These are phyloP conservation scores for Trididemnum clinides DNA, from an alignment of 23 tunicate genomes.

Conservation along the genomic window DNA sequence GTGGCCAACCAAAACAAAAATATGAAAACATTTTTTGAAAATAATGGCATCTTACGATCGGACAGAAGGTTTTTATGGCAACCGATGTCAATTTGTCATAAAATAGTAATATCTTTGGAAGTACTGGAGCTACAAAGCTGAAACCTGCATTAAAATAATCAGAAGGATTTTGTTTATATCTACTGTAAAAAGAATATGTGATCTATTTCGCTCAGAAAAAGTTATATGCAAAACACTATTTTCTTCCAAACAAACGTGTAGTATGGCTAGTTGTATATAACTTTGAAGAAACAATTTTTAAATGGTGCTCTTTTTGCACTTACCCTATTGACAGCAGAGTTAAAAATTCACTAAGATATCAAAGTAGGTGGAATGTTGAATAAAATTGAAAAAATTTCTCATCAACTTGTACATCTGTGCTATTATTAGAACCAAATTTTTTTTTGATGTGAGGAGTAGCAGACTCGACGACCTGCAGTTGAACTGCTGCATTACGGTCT, in stretches of 20 bases:
- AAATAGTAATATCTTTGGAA: background rate
- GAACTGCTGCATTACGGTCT: too few relatives aligned
- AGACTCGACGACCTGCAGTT: too few relatives aligned
- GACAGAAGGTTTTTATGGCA: background rate
- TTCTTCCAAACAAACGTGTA: background rate
- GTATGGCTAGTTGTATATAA: background rate
- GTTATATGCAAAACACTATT: background rate
- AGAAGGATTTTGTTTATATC: background rate
- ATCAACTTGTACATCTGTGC: too few relatives aligned
- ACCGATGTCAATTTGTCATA: background rate
- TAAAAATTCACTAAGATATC: too few relatives aligned
- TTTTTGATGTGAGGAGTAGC: too few relatives aligned
- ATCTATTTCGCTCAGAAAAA: background rate
- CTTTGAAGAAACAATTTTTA: background rate
- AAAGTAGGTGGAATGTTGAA: too few relatives aligned
- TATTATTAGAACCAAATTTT: too few relatives aligned
- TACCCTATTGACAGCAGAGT: too few relatives aligned
- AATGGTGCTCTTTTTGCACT: background rate
- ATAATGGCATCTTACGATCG: constrained; percentile 5
- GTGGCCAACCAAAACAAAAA: background rate
- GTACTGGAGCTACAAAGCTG: background rate
- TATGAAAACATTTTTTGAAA: background rate
- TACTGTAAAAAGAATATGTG: background rate
- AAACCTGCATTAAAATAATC: background rate
- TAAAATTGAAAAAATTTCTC: too few relatives aligned